These are phyloP conservation scores for Pseudomyrmex gracilis DNA, from an alignment of 1,140 invertebrate genomes.

Conservation along the genomic window DNA sequence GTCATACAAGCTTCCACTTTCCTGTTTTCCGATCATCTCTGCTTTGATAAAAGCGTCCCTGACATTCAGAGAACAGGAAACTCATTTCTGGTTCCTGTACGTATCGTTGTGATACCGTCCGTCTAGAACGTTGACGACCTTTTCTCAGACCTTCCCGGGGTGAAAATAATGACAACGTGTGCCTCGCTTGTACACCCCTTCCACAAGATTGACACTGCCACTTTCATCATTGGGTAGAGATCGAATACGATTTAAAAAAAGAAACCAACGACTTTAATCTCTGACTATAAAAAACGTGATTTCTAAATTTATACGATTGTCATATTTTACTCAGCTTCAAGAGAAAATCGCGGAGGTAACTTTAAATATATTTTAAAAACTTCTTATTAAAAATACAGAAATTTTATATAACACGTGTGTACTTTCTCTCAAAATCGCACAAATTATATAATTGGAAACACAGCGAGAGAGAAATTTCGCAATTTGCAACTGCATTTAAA, in stretches of 20 bases:
- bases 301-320: too few species aligned
- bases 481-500: background rate
- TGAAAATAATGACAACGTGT: conserved; percentile 76
- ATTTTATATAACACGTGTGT: too few species aligned
- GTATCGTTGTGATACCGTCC: conserved; percentile 80
- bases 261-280: background rate
- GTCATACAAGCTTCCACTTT: conserved; percentile 83
- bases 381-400: too few species aligned
- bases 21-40: conserved; percentile 77
- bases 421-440: too few species aligned
- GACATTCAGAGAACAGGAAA: conserved; percentile 76
- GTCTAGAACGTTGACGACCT: conserved; percentile 83
- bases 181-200: conserved; percentile 81
- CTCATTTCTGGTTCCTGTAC: conserved; percentile 84
- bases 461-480: background rate
- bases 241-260: conserved; percentile 10
- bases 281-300: background rate
- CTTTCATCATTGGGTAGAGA: conserved; percentile 82
- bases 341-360: too few species aligned
- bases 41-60: conserved; percentile 77
- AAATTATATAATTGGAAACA: too few species aligned
- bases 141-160: conserved; percentile 86
- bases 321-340: too few species aligned
- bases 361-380: too few species aligned
- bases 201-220: conserved; percentile 85